Evolutionary conservation across 2,113 vertebrate genomes (phyloP).

Genomic region (Promerops cafer): DNA sequence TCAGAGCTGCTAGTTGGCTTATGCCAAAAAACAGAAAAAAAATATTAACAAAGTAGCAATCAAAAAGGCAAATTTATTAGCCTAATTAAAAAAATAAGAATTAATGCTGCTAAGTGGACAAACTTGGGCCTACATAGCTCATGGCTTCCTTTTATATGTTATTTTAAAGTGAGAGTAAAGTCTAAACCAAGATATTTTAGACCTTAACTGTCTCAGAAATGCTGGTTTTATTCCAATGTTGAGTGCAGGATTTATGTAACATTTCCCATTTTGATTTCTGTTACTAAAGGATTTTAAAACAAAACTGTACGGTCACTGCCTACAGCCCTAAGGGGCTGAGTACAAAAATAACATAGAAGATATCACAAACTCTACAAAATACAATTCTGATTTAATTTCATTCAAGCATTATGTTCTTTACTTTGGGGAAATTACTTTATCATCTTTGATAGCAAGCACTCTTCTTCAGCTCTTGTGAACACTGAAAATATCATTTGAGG

Average conservation of each 20-base stretch:
- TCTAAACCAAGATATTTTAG: neutral
- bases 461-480: neutral
- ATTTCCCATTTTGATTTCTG: neutral
- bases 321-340: neutral
- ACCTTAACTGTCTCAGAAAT: neutral
- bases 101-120: neutral
- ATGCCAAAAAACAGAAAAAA: neutral
- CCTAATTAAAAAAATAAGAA: neutral
- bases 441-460: neutral
- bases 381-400: neutral
- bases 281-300: slow-evolving; percentile 28
- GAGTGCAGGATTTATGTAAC: neutral
- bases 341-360: slow-evolving; percentile 15
- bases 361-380: neutral
- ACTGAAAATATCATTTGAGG: neutral
- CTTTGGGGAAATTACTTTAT: neutral
- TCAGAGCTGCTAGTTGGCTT: neutral
- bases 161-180: neutral
- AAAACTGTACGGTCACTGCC: neutral
- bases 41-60: neutral
- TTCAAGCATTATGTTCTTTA: slow-evolving; percentile 2
- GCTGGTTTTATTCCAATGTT: neutral
- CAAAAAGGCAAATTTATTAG: neutral
- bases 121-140: neutral
- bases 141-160: neutral